These are phyloP conservation scores for Saguinus oedipus DNA, from an alignment of 2,797 vertebrate species.

Conservation along the genomic window DNA sequence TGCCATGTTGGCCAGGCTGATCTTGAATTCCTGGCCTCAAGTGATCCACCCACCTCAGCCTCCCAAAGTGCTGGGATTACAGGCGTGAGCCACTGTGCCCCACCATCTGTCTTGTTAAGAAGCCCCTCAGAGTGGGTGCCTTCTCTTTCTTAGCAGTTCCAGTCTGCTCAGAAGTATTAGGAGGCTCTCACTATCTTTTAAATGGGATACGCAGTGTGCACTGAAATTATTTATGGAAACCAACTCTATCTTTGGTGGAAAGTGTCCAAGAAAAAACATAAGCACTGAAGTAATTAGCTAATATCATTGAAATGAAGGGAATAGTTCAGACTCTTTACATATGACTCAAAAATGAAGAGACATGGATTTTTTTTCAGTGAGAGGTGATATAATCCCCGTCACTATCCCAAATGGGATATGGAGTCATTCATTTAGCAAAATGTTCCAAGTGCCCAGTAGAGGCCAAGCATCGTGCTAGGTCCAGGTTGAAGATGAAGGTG, in stretches of 20 bases:
- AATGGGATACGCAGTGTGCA: constrained; percentile 22
- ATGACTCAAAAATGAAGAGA: constrained; percentile 60
- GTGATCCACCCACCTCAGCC: neutral
- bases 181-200: constrained; percentile 20
- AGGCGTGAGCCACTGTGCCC: neutral
- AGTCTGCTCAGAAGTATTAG: neutral
- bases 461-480: neutral
- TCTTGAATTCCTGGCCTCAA: neutral
- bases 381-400: constrained; percentile 50
- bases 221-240: constrained; percentile 71
- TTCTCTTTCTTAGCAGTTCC: neutral
- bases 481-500: neutral
- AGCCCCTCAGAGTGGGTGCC: neutral
- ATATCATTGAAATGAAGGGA: constrained; percentile 62
- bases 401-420: neutral
- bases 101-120: neutral
- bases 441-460: neutral
- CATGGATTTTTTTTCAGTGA: constrained; percentile 61
- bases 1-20: neutral
- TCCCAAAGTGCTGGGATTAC: neutral
- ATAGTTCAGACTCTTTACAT: constrained; percentile 59
- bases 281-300: constrained; percentile 72
- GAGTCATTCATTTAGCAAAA: constrained; percentile 30
- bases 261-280: constrained; percentile 65
- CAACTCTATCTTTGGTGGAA: constrained; percentile 61